Percentiles rank a stretch among this genome's conserved stretches.
phyloP scores from a whole-genome alignment of 2,888 invertebrate species.

The Aelia acuminata region DNA sequence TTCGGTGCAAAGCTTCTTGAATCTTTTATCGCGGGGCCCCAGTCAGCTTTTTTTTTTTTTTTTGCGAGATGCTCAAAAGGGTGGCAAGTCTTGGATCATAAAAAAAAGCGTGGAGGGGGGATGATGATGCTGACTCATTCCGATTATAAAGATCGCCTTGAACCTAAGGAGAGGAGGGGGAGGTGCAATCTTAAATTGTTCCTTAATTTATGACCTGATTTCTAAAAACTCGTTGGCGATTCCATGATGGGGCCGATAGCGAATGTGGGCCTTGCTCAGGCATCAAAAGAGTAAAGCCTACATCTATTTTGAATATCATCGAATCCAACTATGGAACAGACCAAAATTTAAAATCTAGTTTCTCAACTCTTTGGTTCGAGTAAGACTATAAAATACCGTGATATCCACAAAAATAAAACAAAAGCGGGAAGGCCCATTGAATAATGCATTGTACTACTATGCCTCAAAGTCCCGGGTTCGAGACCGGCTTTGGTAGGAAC shows the following conservation, averaged over 20 bases:
- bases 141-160: slow-evolving; percentile 27
- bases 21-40: not conserved
- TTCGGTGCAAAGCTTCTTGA: slow-evolving; percentile 14
- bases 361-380: too few species aligned
- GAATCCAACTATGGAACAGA: not conserved
- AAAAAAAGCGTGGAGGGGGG: not conserved
- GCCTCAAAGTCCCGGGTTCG: too few species aligned
- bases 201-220: slow-evolving; percentile 35
- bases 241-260: not conserved
- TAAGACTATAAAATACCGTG: too few species aligned
- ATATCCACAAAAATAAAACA: too few species aligned
- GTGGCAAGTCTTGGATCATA: not conserved
- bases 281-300: not conserved
- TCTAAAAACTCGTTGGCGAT: slow-evolving; percentile 30
- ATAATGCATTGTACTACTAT: too few species aligned
- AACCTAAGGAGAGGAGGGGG: not conserved
- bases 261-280: slow-evolving; percentile 6
- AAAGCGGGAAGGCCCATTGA: too few species aligned
- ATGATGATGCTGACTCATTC: slow-evolving; percentile 21
- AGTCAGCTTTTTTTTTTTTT: slow-evolving; percentile 27
- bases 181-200: not conserved
- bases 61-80: not conserved
- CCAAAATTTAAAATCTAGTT: too few species aligned
- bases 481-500: too few species aligned
- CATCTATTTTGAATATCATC: not conserved